Evolutionary conservation across 2,113 vertebrate species (phyloP), one percentile per base, ranked within the genome.

Genomic region (Mus spicilegus): DNA sequence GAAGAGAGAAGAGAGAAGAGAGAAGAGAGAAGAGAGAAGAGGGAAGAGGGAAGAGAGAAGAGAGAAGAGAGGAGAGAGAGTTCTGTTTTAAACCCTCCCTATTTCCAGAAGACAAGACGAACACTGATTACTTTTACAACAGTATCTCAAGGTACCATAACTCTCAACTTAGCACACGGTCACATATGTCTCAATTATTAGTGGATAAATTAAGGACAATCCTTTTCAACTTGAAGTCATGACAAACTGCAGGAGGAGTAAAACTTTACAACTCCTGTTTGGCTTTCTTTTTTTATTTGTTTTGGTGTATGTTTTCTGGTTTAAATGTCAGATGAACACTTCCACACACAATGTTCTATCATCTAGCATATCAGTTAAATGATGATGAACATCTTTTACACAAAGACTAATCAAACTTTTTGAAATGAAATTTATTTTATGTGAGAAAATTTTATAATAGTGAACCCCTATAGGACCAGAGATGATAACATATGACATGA

Each of bases 251-350:
- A 65, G 26, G n/a, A 93, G 24, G 17, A 92, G 0, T 36, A 86
- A 63, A 14, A 69, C 12, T 19, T 89, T 95, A 63, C 1, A 86
- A 73, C 33, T 2, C 0, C 33, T n/a, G 46, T 1, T 14, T 30
- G 7, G 24, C 24, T 84, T 84, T 65, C 13, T 24, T 10, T 42
- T 42, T 46, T n/a, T 93, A 1, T 42, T 84, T 85, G 22, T 42
- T 30, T 67, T 28, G 24, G 0, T 0, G 0, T 13, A 12, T 93
- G 13, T 42, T 72, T 88, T 91, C 28, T 51, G 49, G 7, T 36
- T 56, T 82, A 63, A 87, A 93, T 85, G 75, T 58, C 51, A 82
- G n/a, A 30, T 93, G 19, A 63, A 56, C 78, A 84, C 46, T 58
- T 4, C 19, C 28, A 42, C 0, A 30, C n/a, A 58, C 30, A 58